A percentile compares a stretch with the other conserved stretches of the same genome.
Evolutionary conservation across 2,797 vertebrate species (phyloP).

Genomic region (Muraenolepis orangiensis): DNA sequence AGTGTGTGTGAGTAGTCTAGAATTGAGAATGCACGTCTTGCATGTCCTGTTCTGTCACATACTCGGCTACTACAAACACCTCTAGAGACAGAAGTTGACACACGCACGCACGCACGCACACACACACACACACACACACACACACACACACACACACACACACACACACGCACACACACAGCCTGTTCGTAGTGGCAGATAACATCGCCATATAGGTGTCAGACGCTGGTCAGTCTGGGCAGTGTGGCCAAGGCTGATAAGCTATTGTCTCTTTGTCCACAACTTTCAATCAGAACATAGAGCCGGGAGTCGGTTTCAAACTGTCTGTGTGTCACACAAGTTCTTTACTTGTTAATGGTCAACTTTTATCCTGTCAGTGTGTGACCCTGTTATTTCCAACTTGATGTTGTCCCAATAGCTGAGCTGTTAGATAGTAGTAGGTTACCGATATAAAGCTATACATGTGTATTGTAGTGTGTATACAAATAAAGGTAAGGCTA

Average conservation of each 20-base stretch:
- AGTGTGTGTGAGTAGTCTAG: slow-evolving; percentile 15
- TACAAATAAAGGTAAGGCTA: neutral
- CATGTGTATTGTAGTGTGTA: no score
- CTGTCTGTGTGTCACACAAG: slow-evolving; percentile 21
- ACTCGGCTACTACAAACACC: slow-evolving; percentile 36
- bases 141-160: slow-evolving; percentile 22
- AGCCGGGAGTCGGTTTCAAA: slow-evolving; percentile 40
- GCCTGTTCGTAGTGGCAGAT: slow-evolving; percentile 52
- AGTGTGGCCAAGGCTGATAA: slow-evolving; percentile 68
- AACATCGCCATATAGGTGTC: slow-evolving; percentile 56
- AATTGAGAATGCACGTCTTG: slow-evolving; percentile 6
- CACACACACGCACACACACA: slow-evolving; percentile 22
- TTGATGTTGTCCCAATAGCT: neutral
- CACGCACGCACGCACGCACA: slow-evolving; percentile 21
- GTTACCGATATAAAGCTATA: neutral
- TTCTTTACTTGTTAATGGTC: slow-evolving; percentile 37
- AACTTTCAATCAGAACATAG: slow-evolving; percentile 50
- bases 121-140: neutral
- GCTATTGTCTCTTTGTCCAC: slow-evolving; percentile 15
- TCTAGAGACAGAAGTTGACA: slow-evolving; percentile 40
- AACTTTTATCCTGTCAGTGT: slow-evolving; percentile 38
- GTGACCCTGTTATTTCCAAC: slow-evolving; percentile 28
- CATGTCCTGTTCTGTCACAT: slow-evolving; percentile 36
- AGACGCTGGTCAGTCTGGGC: slow-evolving; percentile 44
- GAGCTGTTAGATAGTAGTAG: neutral